These are phyloP conservation scores for Drosophila yakuba DNA, from an alignment of 1,140 invertebrate genomes.

Conservation along the genomic window DNA sequence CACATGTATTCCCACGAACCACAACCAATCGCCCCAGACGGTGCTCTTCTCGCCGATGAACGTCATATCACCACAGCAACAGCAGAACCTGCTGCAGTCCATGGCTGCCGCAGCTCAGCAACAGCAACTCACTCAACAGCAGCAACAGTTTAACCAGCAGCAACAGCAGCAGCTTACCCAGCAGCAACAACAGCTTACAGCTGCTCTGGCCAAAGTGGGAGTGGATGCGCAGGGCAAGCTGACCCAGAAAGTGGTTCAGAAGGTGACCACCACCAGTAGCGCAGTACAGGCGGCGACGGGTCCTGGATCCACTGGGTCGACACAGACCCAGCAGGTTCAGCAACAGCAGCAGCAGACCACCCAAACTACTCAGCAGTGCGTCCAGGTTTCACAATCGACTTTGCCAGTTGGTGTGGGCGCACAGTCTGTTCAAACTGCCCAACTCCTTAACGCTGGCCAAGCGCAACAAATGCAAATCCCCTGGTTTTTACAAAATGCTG, in stretches of 20 bases:
- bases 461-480: conserved; percentile 87
- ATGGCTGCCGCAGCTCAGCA: conserved; percentile 72
- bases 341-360: conserved; percentile 82
- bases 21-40: conserved; percentile 91
- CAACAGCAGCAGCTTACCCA: conserved; percentile 60
- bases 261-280: conserved; percentile 85
- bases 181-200: conserved; percentile 65
- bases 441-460: conserved; percentile 87
- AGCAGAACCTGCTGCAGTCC: conserved; percentile 79
- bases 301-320: conserved; percentile 29
- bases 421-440: conserved; percentile 86
- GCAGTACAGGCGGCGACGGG: conserved; percentile 69
- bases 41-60: conserved; percentile 91
- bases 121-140: conserved; percentile 62
- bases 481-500: conserved; percentile 87
- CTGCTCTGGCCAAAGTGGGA: conserved; percentile 52
- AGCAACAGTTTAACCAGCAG: conserved; percentile 50
- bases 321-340: conserved; percentile 50
- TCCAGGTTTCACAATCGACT: conserved; percentile 88
- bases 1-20: conserved; percentile 88
- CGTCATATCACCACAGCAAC: conserved; percentile 88
- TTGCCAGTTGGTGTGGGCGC: conserved; percentile 85
- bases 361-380: conserved; percentile 86
- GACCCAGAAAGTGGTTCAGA: conserved; percentile 87
- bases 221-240: conserved; percentile 82